phyloP scores from a whole-genome alignment of 2,888 invertebrate species.

The Phengaris alcon region DNA sequence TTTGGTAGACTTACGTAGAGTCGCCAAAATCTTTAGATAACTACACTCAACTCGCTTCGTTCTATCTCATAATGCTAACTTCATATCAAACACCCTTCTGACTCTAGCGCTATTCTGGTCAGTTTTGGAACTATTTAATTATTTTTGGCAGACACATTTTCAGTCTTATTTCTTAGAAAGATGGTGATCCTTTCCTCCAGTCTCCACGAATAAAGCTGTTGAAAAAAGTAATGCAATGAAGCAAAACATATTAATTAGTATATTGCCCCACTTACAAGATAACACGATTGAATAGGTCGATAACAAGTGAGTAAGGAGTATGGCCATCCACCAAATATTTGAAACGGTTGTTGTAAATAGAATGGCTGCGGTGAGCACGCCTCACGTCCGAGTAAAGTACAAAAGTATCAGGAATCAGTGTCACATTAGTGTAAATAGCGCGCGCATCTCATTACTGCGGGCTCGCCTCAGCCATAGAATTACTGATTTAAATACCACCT shows the following conservation, averaged over 20 bases:
- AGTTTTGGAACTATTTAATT: too few species aligned
- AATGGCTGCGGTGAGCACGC: constrained; percentile 49
- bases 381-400: constrained; percentile 55
- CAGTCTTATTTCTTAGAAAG: too few species aligned
- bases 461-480: constrained; percentile 27
- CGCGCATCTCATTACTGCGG: constrained; percentile 32
- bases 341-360: constrained; percentile 67
- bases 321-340: constrained; percentile 39
- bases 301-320: not conserved
- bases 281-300: not conserved
- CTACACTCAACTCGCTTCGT: too few species aligned
- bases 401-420: constrained; percentile 50
- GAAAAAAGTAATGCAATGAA: not conserved
- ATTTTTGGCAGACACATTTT: too few species aligned
- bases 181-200: too few species aligned
- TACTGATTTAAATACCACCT: constrained; percentile 5
- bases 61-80: too few species aligned
- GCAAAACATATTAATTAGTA: not conserved
- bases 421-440: constrained; percentile 37
- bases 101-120: too few species aligned
- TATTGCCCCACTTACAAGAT: not conserved
- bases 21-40: too few species aligned
- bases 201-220: too few species aligned
- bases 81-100: too few species aligned
- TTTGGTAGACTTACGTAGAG: too few species aligned